phyloP scores from a whole-genome alignment of 1,140 invertebrate species.

The Drosophila mojavensis region DNA sequence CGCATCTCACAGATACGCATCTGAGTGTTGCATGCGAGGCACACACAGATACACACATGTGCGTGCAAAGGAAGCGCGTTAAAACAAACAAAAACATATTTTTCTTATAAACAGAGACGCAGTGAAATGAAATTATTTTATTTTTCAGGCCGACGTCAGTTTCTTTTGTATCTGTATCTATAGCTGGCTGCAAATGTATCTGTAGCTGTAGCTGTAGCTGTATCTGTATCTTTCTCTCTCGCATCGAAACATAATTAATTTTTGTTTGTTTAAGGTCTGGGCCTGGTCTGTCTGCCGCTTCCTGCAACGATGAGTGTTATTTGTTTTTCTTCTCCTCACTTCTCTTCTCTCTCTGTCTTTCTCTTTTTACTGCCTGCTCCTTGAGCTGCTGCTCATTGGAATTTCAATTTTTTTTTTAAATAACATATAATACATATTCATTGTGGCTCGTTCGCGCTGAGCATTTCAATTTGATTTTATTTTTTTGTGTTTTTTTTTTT shows the following conservation, averaged over 20 bases:
- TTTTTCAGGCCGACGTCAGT: slow-evolving; percentile 61
- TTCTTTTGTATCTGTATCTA: slow-evolving; percentile 35
- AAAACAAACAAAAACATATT: slow-evolving; percentile 81
- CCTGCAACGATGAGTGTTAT: slow-evolving; percentile 64
- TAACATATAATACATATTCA: slow-evolving; percentile 73
- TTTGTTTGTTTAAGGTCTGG: slow-evolving; percentile 82
- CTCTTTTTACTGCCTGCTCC: background rate
- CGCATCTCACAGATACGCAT: slow-evolving; percentile 63
- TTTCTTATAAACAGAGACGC: slow-evolving; percentile 77
- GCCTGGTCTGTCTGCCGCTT: slow-evolving; percentile 68
- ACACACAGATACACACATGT: slow-evolving; percentile 21
- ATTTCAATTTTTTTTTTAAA: slow-evolving; percentile 55
- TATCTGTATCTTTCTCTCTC: slow-evolving; percentile 5
- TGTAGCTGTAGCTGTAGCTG: slow-evolving; percentile 15
- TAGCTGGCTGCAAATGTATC: slow-evolving; percentile 32
- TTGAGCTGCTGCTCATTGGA: slow-evolving; percentile 62
- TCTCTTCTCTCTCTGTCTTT: no score
- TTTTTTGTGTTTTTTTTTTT: no score
- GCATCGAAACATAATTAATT: slow-evolving; percentile 83
- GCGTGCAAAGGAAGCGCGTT: slow-evolving; percentile 71
- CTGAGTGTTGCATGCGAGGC: slow-evolving; percentile 15
- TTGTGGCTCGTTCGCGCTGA: slow-evolving; percentile 57
- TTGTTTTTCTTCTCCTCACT: slow-evolving; percentile 41
- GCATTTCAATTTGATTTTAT: slow-evolving; percentile 61
- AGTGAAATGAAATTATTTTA: slow-evolving; percentile 68